Evolutionary conservation across 2,113 vertebrate genomes (phyloP), one percentile per base, ranked within the genome.

Genomic region (Brachirus orientalis): DNA sequence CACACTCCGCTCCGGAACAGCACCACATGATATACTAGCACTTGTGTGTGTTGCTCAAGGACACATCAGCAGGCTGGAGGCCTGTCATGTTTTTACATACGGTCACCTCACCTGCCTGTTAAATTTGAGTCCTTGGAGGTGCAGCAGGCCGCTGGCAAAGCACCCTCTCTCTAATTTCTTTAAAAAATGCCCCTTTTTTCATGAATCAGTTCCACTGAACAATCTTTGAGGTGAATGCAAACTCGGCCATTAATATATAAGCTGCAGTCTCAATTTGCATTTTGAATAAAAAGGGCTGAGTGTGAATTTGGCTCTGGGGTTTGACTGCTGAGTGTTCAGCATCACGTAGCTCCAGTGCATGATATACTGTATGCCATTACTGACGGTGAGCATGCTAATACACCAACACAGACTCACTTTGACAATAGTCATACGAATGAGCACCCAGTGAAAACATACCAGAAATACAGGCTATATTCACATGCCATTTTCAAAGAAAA

Each of bases 251-350:
- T 57, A 66, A 56, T 76, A 65, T 64, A 54, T 44, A 68, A 37
- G 69, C 40, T 69, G 28, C 46, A 13, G 55, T 48, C 65, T 57
- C 44, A 65, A 65, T 83, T 83, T 71, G 62, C 79, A 80, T 78
- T 72, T 68, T 8, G 54, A 73, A 83, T 63, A 36, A 52, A 64
- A 41, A 67, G 47, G 58, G 58, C 64, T 3, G 69, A 69, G 55
- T 44, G 55, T 62, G 76, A 75, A 69, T 72, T 54, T 33, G 52
- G 59, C 47, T 54, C 19, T 51, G 45, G 54, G 28, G 65, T 58
- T 73, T 64, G 19, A 17, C 57, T 57, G 18, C 73, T 20, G 54
- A 33, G 8, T 41, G 53, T 66, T 72, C 33, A 54, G 56, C 56
- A 36, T 66, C 43, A 46, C 28, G 45, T 54, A n/a, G 22, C 55